phyloP scores from a whole-genome alignment of 53 echinoderm and acorn worm species.

The Paracentrotus lividus region DNA sequence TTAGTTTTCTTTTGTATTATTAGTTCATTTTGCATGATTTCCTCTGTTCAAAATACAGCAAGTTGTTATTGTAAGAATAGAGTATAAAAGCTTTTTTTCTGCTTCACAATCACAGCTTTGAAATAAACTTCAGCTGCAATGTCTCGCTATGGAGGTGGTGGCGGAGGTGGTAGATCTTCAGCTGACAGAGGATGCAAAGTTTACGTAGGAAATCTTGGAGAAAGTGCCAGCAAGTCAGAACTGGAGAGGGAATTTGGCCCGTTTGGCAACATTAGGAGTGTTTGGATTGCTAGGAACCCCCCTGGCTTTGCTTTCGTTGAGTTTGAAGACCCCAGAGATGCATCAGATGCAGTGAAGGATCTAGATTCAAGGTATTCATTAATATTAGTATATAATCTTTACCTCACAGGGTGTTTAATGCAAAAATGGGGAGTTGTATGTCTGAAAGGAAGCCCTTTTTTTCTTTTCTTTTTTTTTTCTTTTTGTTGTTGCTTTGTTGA shows the following conservation, averaged over 20 bases:
- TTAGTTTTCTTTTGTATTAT: no score
- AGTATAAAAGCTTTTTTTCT: no score
- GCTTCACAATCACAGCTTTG: not conserved
- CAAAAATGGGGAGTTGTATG: no score
- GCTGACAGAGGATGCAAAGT: constrained; percentile 80
- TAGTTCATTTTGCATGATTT: no score
- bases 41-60: no score
- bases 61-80: no score
- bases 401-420: no score
- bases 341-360: constrained; percentile 81
- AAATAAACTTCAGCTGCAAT: constrained; percentile 22
- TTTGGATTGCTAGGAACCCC: constrained; percentile 97
- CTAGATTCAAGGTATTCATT: constrained; percentile 86
- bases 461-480: not conserved
- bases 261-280: constrained; percentile 81
- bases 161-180: constrained; percentile 11
- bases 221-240: constrained; percentile 77
- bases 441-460: no score
- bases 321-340: constrained; percentile 90
- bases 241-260: constrained; percentile 79
- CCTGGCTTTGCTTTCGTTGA: constrained; percentile 98
- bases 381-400: no score
- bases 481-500: no score
- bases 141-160: constrained; percentile 37
- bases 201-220: constrained; percentile 92